Evolutionary conservation across 2,888 invertebrate genomes (phyloP).

Genomic region (Amblyjoppa fuscipennis): DNA sequence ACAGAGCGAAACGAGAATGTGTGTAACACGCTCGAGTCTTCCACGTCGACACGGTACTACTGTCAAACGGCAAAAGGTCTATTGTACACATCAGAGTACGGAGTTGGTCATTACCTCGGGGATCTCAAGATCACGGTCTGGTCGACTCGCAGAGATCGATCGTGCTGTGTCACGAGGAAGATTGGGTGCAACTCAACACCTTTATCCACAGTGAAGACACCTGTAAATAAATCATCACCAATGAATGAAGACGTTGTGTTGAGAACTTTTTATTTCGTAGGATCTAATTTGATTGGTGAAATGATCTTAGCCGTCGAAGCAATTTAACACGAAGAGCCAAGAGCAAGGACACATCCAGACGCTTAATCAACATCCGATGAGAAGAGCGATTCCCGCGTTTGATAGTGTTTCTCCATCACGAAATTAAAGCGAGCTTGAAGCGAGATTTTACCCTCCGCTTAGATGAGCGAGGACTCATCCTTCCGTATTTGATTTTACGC

Average conservation of each 20-base stretch:
- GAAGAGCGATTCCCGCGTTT: background rate
- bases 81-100: background rate
- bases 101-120: background rate
- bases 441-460: background rate
- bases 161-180: background rate
- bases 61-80: conserved; percentile 1
- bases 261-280: background rate
- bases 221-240: background rate
- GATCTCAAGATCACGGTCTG: conserved; percentile 1
- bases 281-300: background rate
- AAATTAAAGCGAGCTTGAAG: background rate
- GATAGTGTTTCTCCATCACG: background rate
- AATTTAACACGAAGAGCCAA: background rate
- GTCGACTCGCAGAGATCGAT: background rate
- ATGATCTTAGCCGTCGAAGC: too few relatives aligned
- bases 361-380: background rate
- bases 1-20: conserved; percentile 5
- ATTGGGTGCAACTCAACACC: background rate
- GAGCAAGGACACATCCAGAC: background rate
- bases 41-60: background rate
- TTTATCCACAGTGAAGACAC: background rate
- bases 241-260: background rate
- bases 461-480: background rate
- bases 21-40: conserved; percentile 1
- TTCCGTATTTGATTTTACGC: conserved; percentile 51